These are phyloP conservation scores for Heliconius hewitsoni DNA, from an alignment of 1,140 invertebrate species.

Conservation along the genomic window DNA sequence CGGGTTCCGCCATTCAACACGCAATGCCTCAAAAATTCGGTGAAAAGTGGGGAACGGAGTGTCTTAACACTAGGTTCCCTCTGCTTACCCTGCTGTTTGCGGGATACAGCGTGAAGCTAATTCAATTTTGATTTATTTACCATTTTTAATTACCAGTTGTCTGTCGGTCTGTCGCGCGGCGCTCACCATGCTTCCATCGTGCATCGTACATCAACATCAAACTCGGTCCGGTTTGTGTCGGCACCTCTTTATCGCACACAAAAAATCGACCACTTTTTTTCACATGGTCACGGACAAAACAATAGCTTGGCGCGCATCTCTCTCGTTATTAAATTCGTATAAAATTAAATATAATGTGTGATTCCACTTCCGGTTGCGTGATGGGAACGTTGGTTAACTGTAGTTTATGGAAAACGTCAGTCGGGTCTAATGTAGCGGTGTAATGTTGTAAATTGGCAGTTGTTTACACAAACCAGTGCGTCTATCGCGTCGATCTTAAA, in stretches of 20 bases:
- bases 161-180: slow-evolving; percentile 37
- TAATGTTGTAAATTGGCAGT: slow-evolving; percentile 38
- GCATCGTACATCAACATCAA: slow-evolving; percentile 70
- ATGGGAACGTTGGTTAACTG: slow-evolving; percentile 71
- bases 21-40: no score
- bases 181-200: slow-evolving; percentile 64
- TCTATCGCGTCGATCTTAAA: slow-evolving; percentile 32
- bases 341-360: slow-evolving; percentile 81
- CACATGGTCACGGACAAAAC: slow-evolving; percentile 67
- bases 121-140: slow-evolving; percentile 45
- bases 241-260: slow-evolving; percentile 76
- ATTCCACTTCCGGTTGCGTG: slow-evolving; percentile 76
- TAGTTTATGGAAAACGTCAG: slow-evolving; percentile 60
- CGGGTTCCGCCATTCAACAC: no score
- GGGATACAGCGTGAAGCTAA: no score
- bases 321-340: slow-evolving; percentile 81
- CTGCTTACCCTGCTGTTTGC: no score
- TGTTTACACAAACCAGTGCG: slow-evolving; percentile 39
- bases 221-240: slow-evolving; percentile 72
- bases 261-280: slow-evolving; percentile 71
- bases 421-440: slow-evolving; percentile 50
- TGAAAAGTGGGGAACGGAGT: no score
- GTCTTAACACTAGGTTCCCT: no score
- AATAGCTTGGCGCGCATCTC: slow-evolving; percentile 67
- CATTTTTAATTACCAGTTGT: slow-evolving; percentile 45